Evolutionary conservation across 2,797 vertebrate genomes (phyloP), one percentile per base, ranked within the genome.

Genomic region (Phrynocephalus forsythii): DNA sequence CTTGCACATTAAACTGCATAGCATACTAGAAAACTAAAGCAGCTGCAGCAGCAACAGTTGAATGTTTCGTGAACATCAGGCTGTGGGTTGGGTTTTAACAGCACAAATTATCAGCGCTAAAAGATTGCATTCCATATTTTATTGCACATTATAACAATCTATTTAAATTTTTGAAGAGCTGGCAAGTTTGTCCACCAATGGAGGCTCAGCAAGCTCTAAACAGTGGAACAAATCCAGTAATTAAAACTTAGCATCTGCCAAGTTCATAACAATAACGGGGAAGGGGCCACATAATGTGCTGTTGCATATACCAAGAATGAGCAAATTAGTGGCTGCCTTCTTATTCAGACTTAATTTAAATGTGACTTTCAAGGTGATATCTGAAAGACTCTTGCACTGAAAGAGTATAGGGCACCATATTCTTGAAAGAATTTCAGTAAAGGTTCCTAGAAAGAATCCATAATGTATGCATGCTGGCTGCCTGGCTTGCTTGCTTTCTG

Each of bases 141-240:
- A 52, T n/a, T 72, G 24, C 69, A 84, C 67, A 56, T 30, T 75
- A 44, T 87, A 75, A 50, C n/a, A 66, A 82, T 44, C 24, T 6
- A 1, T 88, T 79, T 63, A 50, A 33, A 63, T 66, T 66, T 83
- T 79, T 72, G 48, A 82, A 76, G 1, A n/a, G 11, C 48, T 77
- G 24, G 52, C 18, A 72, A 11, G 10, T 30, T 79, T 71, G 63
- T 50, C 38, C 68, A 48, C 26, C 30, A 66, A 44, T 50, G 28
- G 79, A 63, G 13, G 20, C 63, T 88, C 50, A 79, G 60, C 18
- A 79, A 79, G 28, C 79, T 88, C 48, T 67, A 84, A 63, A 84
- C 48, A 79, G 50, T 88, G 82, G 56, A 84, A 63, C 76, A 79
- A 79, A 84, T 84, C 38, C 28, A 48, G n/a, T 84, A 63, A 88